These are phyloP conservation scores for Tiaroga cobitis DNA, from an alignment of 2,797 vertebrate species.

Conservation along the genomic window DNA sequence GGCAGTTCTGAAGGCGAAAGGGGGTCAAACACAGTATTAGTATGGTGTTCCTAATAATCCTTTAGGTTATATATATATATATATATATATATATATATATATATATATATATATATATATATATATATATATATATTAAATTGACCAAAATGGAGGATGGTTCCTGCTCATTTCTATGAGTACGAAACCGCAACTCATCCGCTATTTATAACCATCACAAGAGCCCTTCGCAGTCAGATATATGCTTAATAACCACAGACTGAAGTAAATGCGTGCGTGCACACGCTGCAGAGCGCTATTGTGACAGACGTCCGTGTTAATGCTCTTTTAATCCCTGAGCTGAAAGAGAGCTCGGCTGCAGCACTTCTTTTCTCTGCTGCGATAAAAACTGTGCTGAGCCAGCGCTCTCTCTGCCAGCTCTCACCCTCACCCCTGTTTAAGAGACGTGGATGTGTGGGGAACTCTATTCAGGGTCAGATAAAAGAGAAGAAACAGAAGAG, in stretches of 20 bases:
- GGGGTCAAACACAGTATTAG: too few species aligned
- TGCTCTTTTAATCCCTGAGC: slow-evolving; percentile 74
- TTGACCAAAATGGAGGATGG: neutral
- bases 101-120: too few species aligned
- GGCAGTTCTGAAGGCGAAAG: too few species aligned
- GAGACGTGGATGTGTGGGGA: neutral
- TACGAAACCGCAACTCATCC: neutral
- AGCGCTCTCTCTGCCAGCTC: slow-evolving; percentile 62
- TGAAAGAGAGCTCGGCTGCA: slow-evolving; percentile 78
- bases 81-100: too few species aligned
- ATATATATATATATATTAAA: neutral
- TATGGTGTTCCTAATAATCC: too few species aligned
- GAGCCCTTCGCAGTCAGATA: neutral
- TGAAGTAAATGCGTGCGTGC: neutral
- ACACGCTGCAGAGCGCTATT: neutral
- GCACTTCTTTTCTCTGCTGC: slow-evolving; percentile 78
- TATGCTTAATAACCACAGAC: neutral
- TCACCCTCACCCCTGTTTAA: slow-evolving; percentile 49
- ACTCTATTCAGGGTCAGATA: slow-evolving; percentile 8
- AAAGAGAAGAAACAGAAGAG: neutral
- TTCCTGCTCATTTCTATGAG: neutral
- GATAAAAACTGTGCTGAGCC: slow-evolving; percentile 75
- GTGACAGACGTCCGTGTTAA: slow-evolving; percentile 59
- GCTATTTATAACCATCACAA: slow-evolving; percentile 23
- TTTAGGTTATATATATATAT: too few species aligned